Base-by-base conservation (phyloP, 2,797 vertebrate species). In the Acrossocheilus wenchowensis region DNA sequence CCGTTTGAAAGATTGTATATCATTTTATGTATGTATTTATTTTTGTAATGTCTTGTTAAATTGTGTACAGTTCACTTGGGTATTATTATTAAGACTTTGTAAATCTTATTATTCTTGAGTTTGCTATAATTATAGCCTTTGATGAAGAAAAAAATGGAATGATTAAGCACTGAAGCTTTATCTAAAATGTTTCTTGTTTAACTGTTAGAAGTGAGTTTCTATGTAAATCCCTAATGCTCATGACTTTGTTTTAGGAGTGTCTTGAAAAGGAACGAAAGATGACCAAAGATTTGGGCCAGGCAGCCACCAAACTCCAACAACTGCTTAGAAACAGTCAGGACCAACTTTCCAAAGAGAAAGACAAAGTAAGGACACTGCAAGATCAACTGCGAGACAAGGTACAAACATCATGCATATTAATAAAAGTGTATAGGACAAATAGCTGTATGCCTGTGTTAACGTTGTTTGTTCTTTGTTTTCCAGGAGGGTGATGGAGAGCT, bases 191-290 rank as follows among this genome's bases (percentile, higher is more conserved):
- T 57, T 62, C 23, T 39, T 41, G 15, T 45, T 48, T 26, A 64
- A 5, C 14, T 81, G 10, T 80, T 64, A 64, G 41, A 64, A 80
- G 26, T 12, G 26, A 34, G 26, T 34, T 66, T 80, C 39, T 19
- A 15, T 48, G 2, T 36, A 50, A 50, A 39, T 14, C 60, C 5
- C 30, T 23, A 50, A 36, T 48, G 23, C 34, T n/a, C 1, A 6
- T 62, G 39, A 78, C 50, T 23, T 66, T 88, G 0, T 86, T 86
- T 36, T 48, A 99, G 98, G 97, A 97, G 91, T 96, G 96, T 81
- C 94, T 99, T 93, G 97, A 97, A 87, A 98, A 98, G 89, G 97
- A 98, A 93, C 97, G 97, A 93, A 97, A 96, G 91, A 89, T 99
- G 92, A 97, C 97, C 64, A 96, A 96, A 94, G 97, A 98, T 89